Percentiles rank a stretch among this genome's conserved stretches.
Conservation (phyloP, 2,113 vertebrate genomes). For the Aphyosemion australe region DNA sequence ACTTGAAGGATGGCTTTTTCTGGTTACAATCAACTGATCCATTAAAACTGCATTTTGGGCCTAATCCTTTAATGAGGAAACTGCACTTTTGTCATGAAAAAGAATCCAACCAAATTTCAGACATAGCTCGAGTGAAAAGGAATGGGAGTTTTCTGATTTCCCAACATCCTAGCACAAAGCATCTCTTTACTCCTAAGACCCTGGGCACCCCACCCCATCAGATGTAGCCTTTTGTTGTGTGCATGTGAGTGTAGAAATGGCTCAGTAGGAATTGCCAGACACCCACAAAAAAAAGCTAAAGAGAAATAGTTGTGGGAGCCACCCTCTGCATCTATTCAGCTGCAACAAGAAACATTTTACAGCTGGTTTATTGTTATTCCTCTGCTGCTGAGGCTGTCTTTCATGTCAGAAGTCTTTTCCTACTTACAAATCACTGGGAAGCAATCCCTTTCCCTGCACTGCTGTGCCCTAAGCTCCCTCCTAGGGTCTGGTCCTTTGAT, state of each 20-base stretch:
- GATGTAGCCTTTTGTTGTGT: conserved; percentile 75
- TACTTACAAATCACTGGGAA: conserved; percentile 89
- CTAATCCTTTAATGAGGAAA: conserved; percentile 63
- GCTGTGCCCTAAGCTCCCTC: conserved; percentile 80
- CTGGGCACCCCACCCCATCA: conserved; percentile 66
- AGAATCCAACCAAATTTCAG: conserved; percentile 64
- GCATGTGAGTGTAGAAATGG: conserved; percentile 73
- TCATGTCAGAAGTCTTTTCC: conserved; percentile 94
- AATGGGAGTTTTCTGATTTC: conserved; percentile 70
- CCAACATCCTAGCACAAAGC: conserved; percentile 72
- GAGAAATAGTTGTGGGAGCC: conserved; percentile 72
- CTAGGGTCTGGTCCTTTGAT: conserved; percentile 85
- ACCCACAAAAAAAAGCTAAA: conserved; percentile 59
- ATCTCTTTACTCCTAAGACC: conserved; percentile 70
- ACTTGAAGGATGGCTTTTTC: conserved; percentile 24
- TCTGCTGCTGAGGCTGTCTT: conserved; percentile 87
- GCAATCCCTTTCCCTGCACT: conserved; percentile 80
- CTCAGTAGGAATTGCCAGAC: conserved; percentile 74
- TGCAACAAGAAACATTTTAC: conserved; percentile 72
- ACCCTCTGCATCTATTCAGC: conserved; percentile 69
- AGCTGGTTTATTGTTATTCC: conserved; percentile 88
- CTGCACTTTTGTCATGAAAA: conserved; percentile 60
- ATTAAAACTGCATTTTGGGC: conserved; percentile 63
- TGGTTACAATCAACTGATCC: conserved; percentile 50
- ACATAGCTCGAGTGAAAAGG: conserved; percentile 62